These are phyloP conservation scores for Caenorhabditis afra DNA, from an alignment of 2,888 invertebrate genomes.

Conservation along the genomic window DNA sequence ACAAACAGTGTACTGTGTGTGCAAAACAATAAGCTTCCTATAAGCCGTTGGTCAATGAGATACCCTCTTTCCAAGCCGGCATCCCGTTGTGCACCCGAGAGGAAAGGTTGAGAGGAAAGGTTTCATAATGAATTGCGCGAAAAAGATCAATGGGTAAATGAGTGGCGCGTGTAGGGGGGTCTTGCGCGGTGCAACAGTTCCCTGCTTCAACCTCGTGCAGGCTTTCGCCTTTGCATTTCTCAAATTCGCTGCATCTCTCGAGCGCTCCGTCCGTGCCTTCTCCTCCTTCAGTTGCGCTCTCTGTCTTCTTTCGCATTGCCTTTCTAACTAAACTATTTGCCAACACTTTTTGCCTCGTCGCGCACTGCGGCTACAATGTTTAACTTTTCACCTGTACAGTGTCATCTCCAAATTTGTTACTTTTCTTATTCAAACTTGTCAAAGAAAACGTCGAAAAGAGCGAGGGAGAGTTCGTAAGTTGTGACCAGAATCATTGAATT, in stretches of 20 bases:
- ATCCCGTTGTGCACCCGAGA: background rate
- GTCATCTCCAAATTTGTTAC: conserved; percentile 51
- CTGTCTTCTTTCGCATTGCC: conserved; percentile 49
- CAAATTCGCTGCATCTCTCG: conserved; percentile 37
- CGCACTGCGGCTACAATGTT: conserved; percentile 51
- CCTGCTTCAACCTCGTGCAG: conserved; percentile 47
- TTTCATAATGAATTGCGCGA: conserved; percentile 42
- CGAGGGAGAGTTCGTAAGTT: conserved; percentile 8
- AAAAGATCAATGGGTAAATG: conserved; percentile 55
- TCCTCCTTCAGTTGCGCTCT: conserved; percentile 26
- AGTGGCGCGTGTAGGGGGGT: conserved; percentile 37
- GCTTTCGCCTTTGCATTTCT: conserved; percentile 39
- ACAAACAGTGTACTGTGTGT: conserved; percentile 25
- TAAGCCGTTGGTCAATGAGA: background rate
- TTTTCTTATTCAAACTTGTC: conserved; percentile 4
- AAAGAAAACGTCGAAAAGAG: too few species aligned
- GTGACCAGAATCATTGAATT: conserved; percentile 7
- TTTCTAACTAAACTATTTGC: conserved; percentile 58
- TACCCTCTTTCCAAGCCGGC: background rate
- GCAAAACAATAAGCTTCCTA: conserved; percentile 29
- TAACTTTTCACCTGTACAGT: conserved; percentile 50
- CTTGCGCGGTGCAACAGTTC: conserved; percentile 59
- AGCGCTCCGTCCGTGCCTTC: conserved; percentile 28
- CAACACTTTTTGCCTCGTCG: conserved; percentile 59
- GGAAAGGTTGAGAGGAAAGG: background rate